Conservation (phyloP, 1,140 invertebrate genomes). For the Wasmannia auropunctata region DNA sequence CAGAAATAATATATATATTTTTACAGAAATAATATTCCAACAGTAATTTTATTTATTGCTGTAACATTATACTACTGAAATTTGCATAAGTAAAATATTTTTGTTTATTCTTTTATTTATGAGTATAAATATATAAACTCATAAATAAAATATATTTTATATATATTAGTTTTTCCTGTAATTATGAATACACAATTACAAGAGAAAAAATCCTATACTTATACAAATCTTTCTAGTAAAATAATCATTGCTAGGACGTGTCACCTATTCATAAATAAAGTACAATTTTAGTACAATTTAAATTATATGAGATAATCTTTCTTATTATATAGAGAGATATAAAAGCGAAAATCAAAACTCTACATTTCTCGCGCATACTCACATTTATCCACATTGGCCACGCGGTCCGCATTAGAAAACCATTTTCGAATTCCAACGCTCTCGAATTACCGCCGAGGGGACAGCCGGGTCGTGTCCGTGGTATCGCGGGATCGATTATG, state of each 20-base stretch:
- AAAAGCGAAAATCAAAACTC: slow-evolving; percentile 25
- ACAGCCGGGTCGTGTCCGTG: slow-evolving; percentile 8
- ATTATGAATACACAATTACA: not conserved
- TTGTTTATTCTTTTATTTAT: not conserved
- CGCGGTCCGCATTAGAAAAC: slow-evolving; percentile 12
- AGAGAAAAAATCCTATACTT: not conserved
- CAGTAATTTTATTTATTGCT: not conserved
- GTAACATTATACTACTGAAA: not conserved
- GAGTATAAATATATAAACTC: too few species aligned
- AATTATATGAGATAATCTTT: not conserved
- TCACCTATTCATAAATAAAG: not conserved
- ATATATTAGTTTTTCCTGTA: not conserved
- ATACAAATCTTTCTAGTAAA: not conserved
- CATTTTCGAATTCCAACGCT: slow-evolving; percentile 28
- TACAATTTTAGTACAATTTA: not conserved
- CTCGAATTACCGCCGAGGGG: slow-evolving; percentile 50
- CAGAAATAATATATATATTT: not conserved
- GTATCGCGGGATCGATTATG: slow-evolving; percentile 18
- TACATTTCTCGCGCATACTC: slow-evolving; percentile 39
- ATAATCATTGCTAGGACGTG: too few species aligned
- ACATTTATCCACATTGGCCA: slow-evolving; percentile 24
- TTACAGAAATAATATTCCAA: not conserved
- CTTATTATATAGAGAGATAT: not conserved
- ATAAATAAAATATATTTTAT: not conserved
- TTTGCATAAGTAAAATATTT: not conserved